Conservation (phyloP, 2,797 vertebrate genomes). For the Acanthis flammea region DNA sequence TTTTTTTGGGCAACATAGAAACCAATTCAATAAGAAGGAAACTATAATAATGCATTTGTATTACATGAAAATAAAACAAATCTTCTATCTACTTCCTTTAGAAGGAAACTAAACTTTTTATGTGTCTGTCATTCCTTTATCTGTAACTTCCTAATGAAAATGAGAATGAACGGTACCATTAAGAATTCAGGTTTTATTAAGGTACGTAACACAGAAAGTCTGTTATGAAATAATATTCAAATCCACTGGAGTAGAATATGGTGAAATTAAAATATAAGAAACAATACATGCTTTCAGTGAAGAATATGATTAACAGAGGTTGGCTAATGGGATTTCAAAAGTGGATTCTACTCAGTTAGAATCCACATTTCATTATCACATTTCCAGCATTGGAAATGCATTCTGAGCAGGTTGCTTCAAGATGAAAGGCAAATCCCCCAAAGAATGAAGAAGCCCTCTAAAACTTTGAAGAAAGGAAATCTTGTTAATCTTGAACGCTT, state of each 20-base stretch:
- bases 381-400: background rate
- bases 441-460: background rate
- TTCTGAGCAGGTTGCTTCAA: background rate
- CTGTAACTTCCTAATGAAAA: background rate
- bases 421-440: background rate
- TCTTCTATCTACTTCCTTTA: background rate
- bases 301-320: background rate
- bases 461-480: background rate
- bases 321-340: background rate
- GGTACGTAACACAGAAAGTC: background rate
- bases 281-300: background rate
- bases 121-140: background rate
- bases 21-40: background rate
- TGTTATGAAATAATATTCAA: background rate
- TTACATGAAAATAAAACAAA: background rate
- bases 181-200: background rate
- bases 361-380: background rate
- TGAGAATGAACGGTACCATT: background rate
- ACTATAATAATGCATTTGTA: accelerated
- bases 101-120: background rate
- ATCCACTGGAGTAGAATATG: background rate
- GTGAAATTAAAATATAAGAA: background rate
- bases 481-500: background rate
- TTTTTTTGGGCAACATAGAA: background rate
- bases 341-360: background rate